Percentiles rank a stretch among this genome's conserved stretches.
Evolutionary conservation across 2,113 vertebrate species (phyloP).

Genomic region (Pampusana beccarii): DNA sequence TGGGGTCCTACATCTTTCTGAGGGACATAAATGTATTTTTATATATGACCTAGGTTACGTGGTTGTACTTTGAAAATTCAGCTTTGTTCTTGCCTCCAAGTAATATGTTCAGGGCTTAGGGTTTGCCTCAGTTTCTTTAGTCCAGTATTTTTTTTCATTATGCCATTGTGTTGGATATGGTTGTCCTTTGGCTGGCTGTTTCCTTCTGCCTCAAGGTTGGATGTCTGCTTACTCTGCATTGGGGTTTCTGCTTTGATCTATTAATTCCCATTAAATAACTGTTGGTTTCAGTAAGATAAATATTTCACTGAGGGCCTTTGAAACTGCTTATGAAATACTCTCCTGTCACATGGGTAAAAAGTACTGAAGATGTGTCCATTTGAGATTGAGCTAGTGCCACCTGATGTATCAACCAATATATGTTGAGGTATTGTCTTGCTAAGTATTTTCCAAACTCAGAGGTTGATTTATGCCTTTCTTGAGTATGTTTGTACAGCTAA

Average conservation of each 20-base stretch:
- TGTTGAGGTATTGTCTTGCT: background rate
- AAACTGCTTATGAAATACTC: background rate
- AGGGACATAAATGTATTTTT: background rate
- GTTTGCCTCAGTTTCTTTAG: background rate
- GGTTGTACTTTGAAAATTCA: background rate
- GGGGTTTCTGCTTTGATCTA: slow-evolving; percentile 2
- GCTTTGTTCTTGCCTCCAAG: background rate
- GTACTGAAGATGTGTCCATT: background rate
- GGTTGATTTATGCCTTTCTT: background rate
- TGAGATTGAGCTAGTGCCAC: background rate
- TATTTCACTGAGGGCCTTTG: background rate
- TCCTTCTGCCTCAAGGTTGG: background rate
- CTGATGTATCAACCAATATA: background rate
- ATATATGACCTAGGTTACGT: background rate
- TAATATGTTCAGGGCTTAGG: background rate
- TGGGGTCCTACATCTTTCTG: background rate
- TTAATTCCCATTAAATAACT: background rate
- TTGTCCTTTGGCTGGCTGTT: slow-evolving; percentile 1
- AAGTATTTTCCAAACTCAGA: background rate
- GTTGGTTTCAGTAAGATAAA: background rate
- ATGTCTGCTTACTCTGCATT: background rate
- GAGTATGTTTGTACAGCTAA: background rate
- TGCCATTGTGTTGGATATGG: background rate
- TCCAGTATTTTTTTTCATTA: background rate
- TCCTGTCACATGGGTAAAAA: background rate